Evolutionary conservation across 2,113 vertebrate species (phyloP).

Genomic region (Antigone vipio): DNA sequence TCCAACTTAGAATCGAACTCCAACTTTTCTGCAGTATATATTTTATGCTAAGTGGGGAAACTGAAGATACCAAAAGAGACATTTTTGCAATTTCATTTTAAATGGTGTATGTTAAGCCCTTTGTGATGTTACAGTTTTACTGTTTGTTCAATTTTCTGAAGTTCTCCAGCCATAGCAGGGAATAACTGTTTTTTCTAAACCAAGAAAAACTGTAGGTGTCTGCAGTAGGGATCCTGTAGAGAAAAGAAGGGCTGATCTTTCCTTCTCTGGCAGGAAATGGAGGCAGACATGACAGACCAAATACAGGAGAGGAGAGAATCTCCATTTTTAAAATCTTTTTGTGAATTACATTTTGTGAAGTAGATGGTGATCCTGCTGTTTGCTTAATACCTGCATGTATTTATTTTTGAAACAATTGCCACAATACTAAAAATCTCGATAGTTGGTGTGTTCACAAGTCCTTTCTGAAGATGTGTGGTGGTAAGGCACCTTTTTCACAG

Average conservation of each 20-base stretch:
- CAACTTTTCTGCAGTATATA: not conserved
- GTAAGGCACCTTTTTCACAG: not conserved
- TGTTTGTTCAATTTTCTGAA: not conserved
- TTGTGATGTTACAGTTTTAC: not conserved
- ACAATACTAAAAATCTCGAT: not conserved
- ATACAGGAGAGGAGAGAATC: rapidly evolving
- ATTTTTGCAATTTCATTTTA: not conserved
- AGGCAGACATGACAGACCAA: not conserved
- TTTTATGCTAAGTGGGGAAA: not conserved
- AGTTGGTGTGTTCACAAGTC: not conserved
- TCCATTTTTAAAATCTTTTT: not conserved
- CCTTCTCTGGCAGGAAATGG: not conserved
- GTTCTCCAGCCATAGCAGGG: not conserved
- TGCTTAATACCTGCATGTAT: not conserved
- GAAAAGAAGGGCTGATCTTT: not conserved
- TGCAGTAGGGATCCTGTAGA: not conserved
- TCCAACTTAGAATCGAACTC: not conserved
- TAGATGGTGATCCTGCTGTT: not conserved
- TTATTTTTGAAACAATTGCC: not conserved
- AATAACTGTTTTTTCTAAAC: not conserved
- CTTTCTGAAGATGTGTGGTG: not conserved
- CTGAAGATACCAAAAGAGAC: not conserved
- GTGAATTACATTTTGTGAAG: not conserved
- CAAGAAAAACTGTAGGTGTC: not conserved
- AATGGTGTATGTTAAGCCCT: not conserved